A percentile compares a stretch with the other conserved stretches of the same genome.
These are phyloP conservation scores for Clarias laeviceps DNA, from an alignment of 2,797 vertebrate genomes.

Conservation along the genomic window DNA sequence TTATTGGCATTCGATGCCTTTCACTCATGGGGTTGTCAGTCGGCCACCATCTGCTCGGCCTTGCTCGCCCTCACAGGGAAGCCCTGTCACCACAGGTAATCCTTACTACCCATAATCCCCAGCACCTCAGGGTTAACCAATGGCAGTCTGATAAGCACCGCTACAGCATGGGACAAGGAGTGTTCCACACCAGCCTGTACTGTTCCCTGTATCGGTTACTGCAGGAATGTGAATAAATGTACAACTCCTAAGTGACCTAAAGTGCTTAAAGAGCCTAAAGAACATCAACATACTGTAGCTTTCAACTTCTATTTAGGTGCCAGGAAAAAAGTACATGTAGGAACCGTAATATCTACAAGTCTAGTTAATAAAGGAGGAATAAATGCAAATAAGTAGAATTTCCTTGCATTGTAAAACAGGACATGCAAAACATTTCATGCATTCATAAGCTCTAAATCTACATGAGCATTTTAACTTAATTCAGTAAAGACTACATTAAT, in stretches of 20 bases:
- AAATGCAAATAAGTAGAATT: not conserved
- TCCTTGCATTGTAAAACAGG: not conserved
- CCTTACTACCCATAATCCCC: constrained; percentile 67
- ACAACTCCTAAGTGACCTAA: not conserved
- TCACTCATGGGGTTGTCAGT: constrained; percentile 72
- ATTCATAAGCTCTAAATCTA: not conserved
- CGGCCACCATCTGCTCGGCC: constrained; percentile 74
- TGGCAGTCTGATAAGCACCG: constrained; percentile 59
- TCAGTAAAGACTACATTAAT: not conserved
- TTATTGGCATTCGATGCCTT: constrained; percentile 66
- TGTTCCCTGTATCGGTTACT: not conserved
- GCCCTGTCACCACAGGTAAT: constrained; percentile 60
- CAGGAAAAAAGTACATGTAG: not conserved
- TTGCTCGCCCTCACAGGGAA: constrained; percentile 47
- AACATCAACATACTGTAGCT: not conserved
- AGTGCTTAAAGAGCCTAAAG: too few relatives aligned
- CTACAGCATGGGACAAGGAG: constrained; percentile 7
- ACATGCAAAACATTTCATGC: not conserved
- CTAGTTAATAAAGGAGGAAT: not conserved
- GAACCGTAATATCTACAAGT: not conserved
- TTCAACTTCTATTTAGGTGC: not conserved
- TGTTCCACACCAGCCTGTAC: not conserved
- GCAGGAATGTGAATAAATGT: not conserved
- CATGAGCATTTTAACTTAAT: not conserved
- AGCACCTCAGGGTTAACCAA: constrained; percentile 70